Evolutionary conservation across 1,140 invertebrate species (phyloP), one percentile per base, ranked within the genome.

Genomic region (Drosophila ercepeae): DNA sequence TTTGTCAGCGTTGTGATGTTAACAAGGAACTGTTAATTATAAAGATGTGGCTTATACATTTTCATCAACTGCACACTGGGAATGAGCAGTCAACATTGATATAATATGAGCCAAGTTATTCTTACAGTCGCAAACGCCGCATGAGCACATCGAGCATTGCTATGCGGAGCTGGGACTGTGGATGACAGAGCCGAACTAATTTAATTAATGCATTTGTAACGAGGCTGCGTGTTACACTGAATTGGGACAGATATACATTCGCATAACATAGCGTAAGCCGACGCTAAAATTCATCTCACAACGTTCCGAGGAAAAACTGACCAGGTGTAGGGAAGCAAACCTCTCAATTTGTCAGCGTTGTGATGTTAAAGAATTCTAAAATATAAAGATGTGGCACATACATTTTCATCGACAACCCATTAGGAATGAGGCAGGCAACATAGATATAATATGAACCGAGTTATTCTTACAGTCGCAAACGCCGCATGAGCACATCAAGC

Each of bases 261-360:
- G 75, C 75, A 88, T 88, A 88, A 88, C 83, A 88, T 88, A 89
- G 84, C 83, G 52, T 84, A 61, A 88, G 83, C 83, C 83, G 84
- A 89, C 83, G 83, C 78, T 79, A 49, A 48, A 0, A 88, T 76
- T 83, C 0, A 21, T 88, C 71, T 88, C 97, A 74, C 97, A 93
- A 81, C 97, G 11, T 89, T 65, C 25, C 39, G 51, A 64, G 45
- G 25, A 34, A 63, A 68, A 64, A 60, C 48, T 46, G 34, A 16
- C 6, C 44, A 51, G 64, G 59, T 23, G 11, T 44, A 11, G 13
- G n/a, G 8, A 19, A n/a, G 50, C 23, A 48, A 67, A 34, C 73
- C 61, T 64, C 59, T 36, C 75, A 77, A 51, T 65, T 82, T 78
- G 81, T 86, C 69, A 81, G 74, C 51, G 48, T 82, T 88, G 82